Evolutionary conservation across 2,797 vertebrate species (phyloP), one percentile per base, ranked within the genome.

Genomic region (Pogonophryne albipinna): DNA sequence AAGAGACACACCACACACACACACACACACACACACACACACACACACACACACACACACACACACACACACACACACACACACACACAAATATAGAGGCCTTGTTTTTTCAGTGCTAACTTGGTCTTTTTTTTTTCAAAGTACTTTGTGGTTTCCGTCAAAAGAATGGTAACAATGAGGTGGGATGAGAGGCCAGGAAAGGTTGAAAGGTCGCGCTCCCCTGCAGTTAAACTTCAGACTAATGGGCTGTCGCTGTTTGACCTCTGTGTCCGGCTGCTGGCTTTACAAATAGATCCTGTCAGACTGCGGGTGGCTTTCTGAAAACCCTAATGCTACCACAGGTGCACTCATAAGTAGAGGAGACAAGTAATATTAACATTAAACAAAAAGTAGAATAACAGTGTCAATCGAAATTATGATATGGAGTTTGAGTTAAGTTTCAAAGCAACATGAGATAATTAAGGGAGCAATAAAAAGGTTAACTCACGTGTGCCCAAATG

Each of bases 231-330:
- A 85, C 77, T 74, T 79, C 61, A 83, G 58, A 82, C 79, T 92
- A 79, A 92, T 87, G 78, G 76, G 71, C 76, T 59, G 70, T 63
- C 41, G 42, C 67, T 73, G 71, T 89, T 85, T 89, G 86, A 93
- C 82, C 86, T 58, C 65, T 57, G 69, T 52, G 64, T 86, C 66
- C 38, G 9, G 27, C 61, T 17, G 42, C 74, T 57, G 63, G 65
- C 73, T 85, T 82, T 81, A 84, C 69, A 85, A 84, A 85, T 79
- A 44, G 80, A 50, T 80, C 46, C 46, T 74, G 75, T 82, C 78
- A 47, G 78, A 71, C 74, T 58, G 47, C 17, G 9, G 70, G 46
- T 65, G 61, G 68, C 74, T 52, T 27, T 68, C 75, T 79, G 64
- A 78, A 73, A 77, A 66, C 19, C 78, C 59, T 16, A 46, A 46